Base-by-base conservation (phyloP, 1,140 invertebrate genomes). In the Lamellibrachia luymesi region DNA sequence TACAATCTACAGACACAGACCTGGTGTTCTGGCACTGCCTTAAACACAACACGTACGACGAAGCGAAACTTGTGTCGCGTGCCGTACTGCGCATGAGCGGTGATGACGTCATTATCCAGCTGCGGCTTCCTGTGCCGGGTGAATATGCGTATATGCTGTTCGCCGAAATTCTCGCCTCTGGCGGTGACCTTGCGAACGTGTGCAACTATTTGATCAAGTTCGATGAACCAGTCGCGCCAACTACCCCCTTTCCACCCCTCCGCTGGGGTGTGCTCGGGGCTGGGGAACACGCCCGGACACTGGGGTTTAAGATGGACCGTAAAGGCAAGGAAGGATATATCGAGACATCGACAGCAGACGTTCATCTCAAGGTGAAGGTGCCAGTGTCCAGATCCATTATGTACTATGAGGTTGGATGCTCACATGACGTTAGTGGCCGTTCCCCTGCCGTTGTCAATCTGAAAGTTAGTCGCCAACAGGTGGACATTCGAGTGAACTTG, bases 141-240 rank as follows among this genome's bases (percentile, higher is more conserved):
- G 95, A 95, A 92, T 96, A 96, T 93, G 95, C 95, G 0, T 93
- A 95, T 10, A 95, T 95, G 90, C 93, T 96, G 90, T 96, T 94
- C 92, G 95, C 95, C 27, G 94, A 95, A 91, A 95, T 95, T 1
- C 49, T 17, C 2, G 93, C 94, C 17, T 94, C 93, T 2, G 94
- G 94, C 64, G 96, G 95, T 0, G 95, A 95, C 7, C 94, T 95
- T 10, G 94, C 94, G 22, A 96, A 96, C 80, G 95, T 96, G 4
- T 94, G 95, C 38, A 96, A 96, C 93, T 96, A 96, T 92, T 93
- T 96, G 13, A 94, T 96, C 50, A 10, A 17, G 7, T 80, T 80
- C 64, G 13, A 80, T 22, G 25, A 17, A 17, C 64, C 8, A 22
- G 2, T 22, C 8, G 13, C 8, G 64, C 64, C 13, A 80, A 2